These are phyloP conservation scores for Drosophila virilis DNA, from an alignment of 1,140 invertebrate genomes.

Conservation along the genomic window DNA sequence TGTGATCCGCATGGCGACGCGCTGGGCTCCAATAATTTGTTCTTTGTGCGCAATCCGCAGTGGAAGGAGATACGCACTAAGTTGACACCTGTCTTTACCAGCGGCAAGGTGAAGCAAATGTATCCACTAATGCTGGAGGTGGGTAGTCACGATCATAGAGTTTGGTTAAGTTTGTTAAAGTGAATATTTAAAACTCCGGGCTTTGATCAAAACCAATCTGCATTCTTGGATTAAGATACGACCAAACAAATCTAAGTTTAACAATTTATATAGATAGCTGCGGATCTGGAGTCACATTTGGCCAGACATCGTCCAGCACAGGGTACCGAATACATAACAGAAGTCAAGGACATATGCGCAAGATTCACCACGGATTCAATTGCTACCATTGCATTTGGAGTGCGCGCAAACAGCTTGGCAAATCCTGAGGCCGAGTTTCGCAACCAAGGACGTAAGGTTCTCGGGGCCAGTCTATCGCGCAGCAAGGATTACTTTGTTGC, in stretches of 20 bases:
- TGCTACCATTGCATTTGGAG: slow-evolving; percentile 86
- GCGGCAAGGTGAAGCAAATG: slow-evolving; percentile 86
- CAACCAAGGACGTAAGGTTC: slow-evolving; percentile 64
- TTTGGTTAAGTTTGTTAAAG: too few species aligned
- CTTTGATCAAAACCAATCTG: too few species aligned
- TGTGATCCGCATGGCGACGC: slow-evolving; percentile 69
- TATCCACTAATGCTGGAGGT: slow-evolving; percentile 85
- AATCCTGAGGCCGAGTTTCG: slow-evolving; percentile 85
- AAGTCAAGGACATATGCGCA: slow-evolving; percentile 85
- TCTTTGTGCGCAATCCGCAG: slow-evolving; percentile 65
- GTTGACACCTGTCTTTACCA: slow-evolving; percentile 86
- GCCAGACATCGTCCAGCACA: slow-evolving; percentile 6
- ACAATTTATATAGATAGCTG: slow-evolving; percentile 51
- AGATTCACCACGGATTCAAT: slow-evolving; percentile 87
- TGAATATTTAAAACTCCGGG: too few species aligned
- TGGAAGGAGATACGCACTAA: slow-evolving; percentile 86
- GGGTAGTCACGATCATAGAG: background rate
- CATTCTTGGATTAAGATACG: too few species aligned
- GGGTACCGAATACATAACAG: slow-evolving; percentile 26
- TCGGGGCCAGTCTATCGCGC: slow-evolving; percentile 1
- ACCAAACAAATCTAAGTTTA: background rate
- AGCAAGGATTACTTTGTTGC: slow-evolving; percentile 82
- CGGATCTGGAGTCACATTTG: slow-evolving; percentile 56
- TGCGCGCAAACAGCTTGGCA: slow-evolving; percentile 85
- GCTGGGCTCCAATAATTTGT: slow-evolving; percentile 70